Conservation (phyloP, 2,888 invertebrate genomes). For the Leptopilina syphax region DNA sequence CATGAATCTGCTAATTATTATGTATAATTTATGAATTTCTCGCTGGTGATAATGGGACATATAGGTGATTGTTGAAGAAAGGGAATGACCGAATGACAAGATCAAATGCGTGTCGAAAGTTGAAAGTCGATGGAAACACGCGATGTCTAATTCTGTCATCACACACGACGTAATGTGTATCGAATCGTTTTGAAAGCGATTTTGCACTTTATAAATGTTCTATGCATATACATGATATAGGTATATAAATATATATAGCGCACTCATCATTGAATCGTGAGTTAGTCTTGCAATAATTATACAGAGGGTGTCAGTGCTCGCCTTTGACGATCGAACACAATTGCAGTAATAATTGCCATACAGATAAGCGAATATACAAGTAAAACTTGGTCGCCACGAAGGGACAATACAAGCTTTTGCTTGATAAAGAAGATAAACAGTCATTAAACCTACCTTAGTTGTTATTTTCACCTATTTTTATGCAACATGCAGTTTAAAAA, state of each 20-base stretch:
- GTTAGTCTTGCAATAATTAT: slow-evolving; percentile 26
- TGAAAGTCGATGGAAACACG: slow-evolving; percentile 14
- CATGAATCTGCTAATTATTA: neutral
- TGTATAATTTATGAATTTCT: neutral
- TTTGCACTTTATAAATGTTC: slow-evolving; percentile 16
- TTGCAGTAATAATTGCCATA: slow-evolving; percentile 11
- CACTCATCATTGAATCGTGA: slow-evolving; percentile 13
- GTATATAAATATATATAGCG: neutral
- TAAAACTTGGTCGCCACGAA: slow-evolving; percentile 14
- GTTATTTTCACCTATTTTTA: slow-evolving; percentile 7
- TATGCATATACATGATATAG: neutral
- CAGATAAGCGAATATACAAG: slow-evolving; percentile 10
- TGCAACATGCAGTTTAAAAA: neutral
- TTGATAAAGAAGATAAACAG: neutral
- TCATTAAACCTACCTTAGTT: slow-evolving; percentile 6
- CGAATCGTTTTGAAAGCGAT: slow-evolving; percentile 15
- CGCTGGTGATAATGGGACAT: neutral
- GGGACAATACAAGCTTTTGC: slow-evolving; percentile 1
- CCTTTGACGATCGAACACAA: slow-evolving; percentile 23
- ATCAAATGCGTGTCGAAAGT: slow-evolving; percentile 33
- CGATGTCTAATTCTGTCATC: slow-evolving; percentile 32
- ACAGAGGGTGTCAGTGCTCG: neutral
- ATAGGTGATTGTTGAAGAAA: neutral
- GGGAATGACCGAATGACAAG: slow-evolving; percentile 22
- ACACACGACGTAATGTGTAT: slow-evolving; percentile 28